Conservation (phyloP, 2,888 invertebrate species). For the Aporophyla nigra region DNA sequence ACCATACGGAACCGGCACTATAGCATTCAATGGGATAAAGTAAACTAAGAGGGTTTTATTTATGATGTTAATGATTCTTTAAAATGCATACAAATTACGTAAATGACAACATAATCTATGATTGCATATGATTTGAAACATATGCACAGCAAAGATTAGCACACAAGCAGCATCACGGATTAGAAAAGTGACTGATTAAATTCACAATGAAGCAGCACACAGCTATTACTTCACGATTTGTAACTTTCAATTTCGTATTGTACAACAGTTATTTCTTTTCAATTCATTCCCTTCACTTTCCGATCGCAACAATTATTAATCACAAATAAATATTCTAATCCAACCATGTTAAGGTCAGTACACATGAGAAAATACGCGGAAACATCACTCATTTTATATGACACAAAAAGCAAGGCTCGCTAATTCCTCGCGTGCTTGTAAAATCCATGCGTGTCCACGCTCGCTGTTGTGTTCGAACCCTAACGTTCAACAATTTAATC, state of each 20-base stretch:
- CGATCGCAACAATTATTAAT: background rate
- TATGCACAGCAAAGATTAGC: background rate
- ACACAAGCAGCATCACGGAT: background rate
- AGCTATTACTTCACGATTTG: background rate
- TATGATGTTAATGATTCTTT: no score
- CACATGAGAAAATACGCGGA: slow-evolving; percentile 15
- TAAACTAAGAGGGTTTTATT: no score
- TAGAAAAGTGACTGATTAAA: slow-evolving; percentile 5
- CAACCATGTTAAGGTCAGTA: slow-evolving; percentile 4
- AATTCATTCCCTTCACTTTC: slow-evolving; percentile 12
- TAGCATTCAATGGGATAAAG: no score
- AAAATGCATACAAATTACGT: no score
- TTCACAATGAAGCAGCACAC: background rate
- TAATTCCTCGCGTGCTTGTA: slow-evolving; percentile 37
- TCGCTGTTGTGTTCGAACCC: slow-evolving; percentile 15
- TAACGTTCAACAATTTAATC: slow-evolving; percentile 52
- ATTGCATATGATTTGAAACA: no score
- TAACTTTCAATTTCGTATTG: slow-evolving; percentile 27
- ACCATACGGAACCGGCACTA: no score
- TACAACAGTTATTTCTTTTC: slow-evolving; percentile 4
- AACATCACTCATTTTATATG: slow-evolving; percentile 26
- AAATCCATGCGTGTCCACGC: slow-evolving; percentile 39
- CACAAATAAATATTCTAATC: slow-evolving; percentile 3
- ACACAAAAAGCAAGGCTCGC: slow-evolving; percentile 14
- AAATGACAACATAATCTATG: no score